A percentile compares a stretch with the other conserved stretches of the same genome.
These are phyloP conservation scores for Gallinago paraguaiae DNA, from an alignment of 2,113 vertebrate species.

Conservation along the genomic window DNA sequence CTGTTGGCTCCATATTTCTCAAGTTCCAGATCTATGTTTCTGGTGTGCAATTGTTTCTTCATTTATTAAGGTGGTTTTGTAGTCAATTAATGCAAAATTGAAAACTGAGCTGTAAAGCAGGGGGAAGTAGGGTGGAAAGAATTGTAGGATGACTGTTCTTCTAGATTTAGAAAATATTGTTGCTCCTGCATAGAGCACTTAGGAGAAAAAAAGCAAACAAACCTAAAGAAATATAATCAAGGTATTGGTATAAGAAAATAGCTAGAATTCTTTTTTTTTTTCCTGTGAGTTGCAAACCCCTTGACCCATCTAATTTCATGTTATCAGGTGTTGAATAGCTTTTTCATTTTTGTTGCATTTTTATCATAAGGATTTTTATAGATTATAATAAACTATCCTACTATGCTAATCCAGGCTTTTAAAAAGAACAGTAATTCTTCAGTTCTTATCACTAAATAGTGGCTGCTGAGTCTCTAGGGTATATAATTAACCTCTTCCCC, in stretches of 20 bases:
- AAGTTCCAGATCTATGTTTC: neutral
- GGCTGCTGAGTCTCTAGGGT: neutral
- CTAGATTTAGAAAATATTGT: neutral
- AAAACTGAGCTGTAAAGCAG: neutral
- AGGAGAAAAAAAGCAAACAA: neutral
- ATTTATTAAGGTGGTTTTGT: neutral
- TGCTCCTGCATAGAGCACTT: neutral
- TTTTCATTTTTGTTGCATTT: neutral
- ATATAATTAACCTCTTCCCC: neutral
- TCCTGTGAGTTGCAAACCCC: neutral
- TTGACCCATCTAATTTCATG: neutral
- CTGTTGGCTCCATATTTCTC: neutral
- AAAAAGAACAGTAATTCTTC: constrained; percentile 7
- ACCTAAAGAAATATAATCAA: neutral
- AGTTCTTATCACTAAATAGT: constrained; percentile 5
- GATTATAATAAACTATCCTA: constrained; percentile 19
- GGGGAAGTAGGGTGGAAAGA: neutral
- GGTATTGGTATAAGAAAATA: neutral
- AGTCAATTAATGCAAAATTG: neutral
- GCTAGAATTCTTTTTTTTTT: neutral
- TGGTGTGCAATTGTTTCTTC: neutral
- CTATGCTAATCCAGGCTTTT: constrained; percentile 1
- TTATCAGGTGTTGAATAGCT: neutral
- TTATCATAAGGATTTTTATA: constrained; percentile 25
- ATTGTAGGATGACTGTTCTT: neutral